Percentiles rank a stretch among this genome's conserved stretches.
Evolutionary conservation across 2,888 invertebrate species (phyloP).

Genomic region (Pseudanteris insignis): DNA sequence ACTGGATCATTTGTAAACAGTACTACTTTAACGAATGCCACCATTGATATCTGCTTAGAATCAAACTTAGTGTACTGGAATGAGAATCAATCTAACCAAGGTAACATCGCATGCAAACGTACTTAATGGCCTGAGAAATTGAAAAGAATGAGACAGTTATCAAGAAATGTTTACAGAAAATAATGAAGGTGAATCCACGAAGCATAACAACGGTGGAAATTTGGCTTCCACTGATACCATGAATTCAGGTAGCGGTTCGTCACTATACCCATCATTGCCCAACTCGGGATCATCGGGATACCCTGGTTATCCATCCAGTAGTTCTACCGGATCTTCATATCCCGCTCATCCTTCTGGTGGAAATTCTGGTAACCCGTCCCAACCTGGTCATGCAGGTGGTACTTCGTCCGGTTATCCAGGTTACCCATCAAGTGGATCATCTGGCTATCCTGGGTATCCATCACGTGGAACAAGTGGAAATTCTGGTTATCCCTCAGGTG

Average conservation of each 20-base stretch:
- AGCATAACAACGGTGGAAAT: conserved; percentile 41
- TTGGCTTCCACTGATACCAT: not conserved
- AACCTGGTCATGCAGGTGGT: not conserved
- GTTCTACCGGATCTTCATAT: conserved; percentile 36
- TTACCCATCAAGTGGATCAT: conserved; percentile 16
- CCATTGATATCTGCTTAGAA: conserved; percentile 3
- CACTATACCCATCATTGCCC: conserved; percentile 18
- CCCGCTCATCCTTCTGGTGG: conserved; percentile 37
- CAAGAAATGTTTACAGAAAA: conserved; percentile 62
- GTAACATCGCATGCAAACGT: conserved; percentile 37
- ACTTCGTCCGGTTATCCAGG: not conserved
- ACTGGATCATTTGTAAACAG: conserved; percentile 1
- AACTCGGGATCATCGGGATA: conserved; percentile 18
- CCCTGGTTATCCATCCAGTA: conserved; percentile 6
- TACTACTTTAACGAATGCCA: conserved; percentile 2
- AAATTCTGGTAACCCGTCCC: conserved; percentile 19
- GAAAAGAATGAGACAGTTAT: conserved; percentile 50
- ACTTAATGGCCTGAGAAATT: conserved; percentile 12
- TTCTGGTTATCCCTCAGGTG: conserved; percentile 23
- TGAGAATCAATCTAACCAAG: conserved; percentile 9
- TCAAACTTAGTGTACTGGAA: conserved; percentile 7
- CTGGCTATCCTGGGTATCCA: conserved; percentile 43
- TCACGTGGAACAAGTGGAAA: conserved; percentile 8
- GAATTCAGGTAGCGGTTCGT: not conserved
- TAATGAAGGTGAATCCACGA: conserved; percentile 48